Base-by-base conservation (phyloP, 2,113 vertebrate species). In the Nycticorax nycticorax region DNA sequence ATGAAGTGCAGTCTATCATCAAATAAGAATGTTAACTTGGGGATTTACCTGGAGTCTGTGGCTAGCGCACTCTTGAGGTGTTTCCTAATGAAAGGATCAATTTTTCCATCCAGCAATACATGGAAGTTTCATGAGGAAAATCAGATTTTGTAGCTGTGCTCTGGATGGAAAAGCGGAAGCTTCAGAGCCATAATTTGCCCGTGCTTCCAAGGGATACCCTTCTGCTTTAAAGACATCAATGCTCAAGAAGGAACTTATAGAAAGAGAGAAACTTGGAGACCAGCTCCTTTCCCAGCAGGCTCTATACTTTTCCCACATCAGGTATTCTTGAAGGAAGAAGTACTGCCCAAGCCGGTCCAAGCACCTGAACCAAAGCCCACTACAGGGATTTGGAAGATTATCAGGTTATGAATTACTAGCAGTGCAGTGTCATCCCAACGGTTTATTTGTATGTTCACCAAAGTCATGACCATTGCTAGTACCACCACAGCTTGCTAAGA, bases 41-140 rank as follows among this genome's bases (percentile, higher is more conserved):
- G 80, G 28, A 86, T 92, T 83, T 71, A 88, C 19, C 32, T 92
- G 39, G 28, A 76, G n/a, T 60, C n/a, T 83, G 16, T 57, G 50
- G 6, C 53, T 79, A 53, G 15, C 1, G 0, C 1, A 3, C 4
- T 45, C 57, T 39, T 53, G 32, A 85, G 73, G 15, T 45, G 10
- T 76, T 95, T 88, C 24, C 19, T 73, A 37, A 79, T 50, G 37
- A 90, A 88, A 89, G 15, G 14, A 64, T 66, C 4, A 14, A 1
- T 47, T 89, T 89, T 89, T 50, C 74, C 59, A 12, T 66, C 5
- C 6, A 73, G 21, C 39, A 88, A 53, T 64, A 41, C 8, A 12
- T 8, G 0, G 13, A 55, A 2, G 10, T 74, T 88, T 92, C 37
- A 10, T 47, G 33, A 16, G 19, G 53, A 75, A 84, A 88, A 69